Evolutionary conservation across 1,140 invertebrate species (phyloP).

Genomic region (Idris sp.): DNA sequence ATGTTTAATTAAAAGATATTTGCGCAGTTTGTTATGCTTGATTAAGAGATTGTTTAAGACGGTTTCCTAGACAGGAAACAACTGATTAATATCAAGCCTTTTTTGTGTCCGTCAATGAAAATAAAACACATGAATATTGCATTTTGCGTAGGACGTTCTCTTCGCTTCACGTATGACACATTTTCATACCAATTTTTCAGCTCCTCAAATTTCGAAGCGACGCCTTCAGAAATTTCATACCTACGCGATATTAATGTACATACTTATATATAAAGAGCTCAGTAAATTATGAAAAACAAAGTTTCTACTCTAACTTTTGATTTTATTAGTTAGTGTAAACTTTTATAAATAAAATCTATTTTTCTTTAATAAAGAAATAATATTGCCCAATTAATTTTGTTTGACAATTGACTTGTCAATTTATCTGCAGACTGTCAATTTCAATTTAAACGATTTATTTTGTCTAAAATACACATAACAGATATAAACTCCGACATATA

Average conservation of each 20-base stretch:
- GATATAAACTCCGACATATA: constrained; percentile 12
- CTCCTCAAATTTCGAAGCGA: constrained; percentile 43
- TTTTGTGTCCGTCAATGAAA: constrained; percentile 28
- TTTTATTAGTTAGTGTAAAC: too few species aligned
- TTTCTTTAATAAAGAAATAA: too few species aligned
- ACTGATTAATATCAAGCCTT: constrained; percentile 35
- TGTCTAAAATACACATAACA: not conserved
- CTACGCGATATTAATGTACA: constrained; percentile 15
- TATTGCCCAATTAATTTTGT: too few species aligned
- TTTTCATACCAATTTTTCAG: constrained; percentile 37
- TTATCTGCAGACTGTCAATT: too few species aligned
- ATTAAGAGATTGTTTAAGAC: constrained; percentile 18
- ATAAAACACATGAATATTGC: constrained; percentile 47
- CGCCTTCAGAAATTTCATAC: constrained; percentile 39
- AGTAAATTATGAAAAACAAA: too few species aligned
- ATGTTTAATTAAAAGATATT: too few species aligned
- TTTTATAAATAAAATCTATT: too few species aligned
- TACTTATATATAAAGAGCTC: not conserved
- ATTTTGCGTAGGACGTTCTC: constrained; percentile 41
- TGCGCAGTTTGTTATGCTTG: not conserved
- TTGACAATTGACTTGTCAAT: not conserved
- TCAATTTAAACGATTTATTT: too few species aligned
- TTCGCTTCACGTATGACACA: constrained; percentile 39
- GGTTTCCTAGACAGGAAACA: constrained; percentile 27
- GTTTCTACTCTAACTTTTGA: too few species aligned